Percentiles rank a stretch among this genome's conserved stretches.
Conservation (phyloP, 2,113 vertebrate genomes). For the Eurypyga helias region DNA sequence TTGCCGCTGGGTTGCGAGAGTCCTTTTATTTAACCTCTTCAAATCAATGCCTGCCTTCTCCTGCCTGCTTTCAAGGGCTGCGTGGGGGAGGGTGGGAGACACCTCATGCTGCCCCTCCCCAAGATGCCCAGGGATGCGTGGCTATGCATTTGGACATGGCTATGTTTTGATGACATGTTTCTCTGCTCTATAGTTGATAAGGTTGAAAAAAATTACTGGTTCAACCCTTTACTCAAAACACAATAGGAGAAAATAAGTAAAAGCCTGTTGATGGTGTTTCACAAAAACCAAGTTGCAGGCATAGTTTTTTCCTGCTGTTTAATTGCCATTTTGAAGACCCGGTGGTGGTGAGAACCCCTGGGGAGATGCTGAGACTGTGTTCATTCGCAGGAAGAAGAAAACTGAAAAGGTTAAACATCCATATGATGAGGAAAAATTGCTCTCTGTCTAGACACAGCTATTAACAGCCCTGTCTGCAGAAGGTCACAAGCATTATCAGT, state of each 20-base stretch:
- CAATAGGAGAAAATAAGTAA: neutral
- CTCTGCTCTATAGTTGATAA: neutral
- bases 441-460: neutral
- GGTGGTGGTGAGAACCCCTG: neutral
- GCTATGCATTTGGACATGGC: rapidly evolving
- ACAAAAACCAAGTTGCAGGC: rapidly evolving
- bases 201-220: neutral
- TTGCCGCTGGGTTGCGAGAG: rapidly evolving
- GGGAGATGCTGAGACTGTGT: neutral
- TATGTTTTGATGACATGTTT: rapidly evolving
- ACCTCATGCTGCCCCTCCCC: rapidly evolving
- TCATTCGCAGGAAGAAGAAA: neutral
- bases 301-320: neutral
- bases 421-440: neutral
- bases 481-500: neutral
- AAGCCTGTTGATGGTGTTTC: neutral
- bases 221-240: neutral
- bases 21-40: neutral
- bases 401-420: neutral
- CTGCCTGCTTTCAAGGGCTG: rapidly evolving
- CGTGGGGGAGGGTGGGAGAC: rapidly evolving
- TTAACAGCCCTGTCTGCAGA: neutral
- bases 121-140: rapidly evolving
- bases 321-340: neutral
- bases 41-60: neutral